These are phyloP conservation scores for Drymodes brunneopygia DNA, from an alignment of 2,113 vertebrate genomes.

Conservation along the genomic window DNA sequence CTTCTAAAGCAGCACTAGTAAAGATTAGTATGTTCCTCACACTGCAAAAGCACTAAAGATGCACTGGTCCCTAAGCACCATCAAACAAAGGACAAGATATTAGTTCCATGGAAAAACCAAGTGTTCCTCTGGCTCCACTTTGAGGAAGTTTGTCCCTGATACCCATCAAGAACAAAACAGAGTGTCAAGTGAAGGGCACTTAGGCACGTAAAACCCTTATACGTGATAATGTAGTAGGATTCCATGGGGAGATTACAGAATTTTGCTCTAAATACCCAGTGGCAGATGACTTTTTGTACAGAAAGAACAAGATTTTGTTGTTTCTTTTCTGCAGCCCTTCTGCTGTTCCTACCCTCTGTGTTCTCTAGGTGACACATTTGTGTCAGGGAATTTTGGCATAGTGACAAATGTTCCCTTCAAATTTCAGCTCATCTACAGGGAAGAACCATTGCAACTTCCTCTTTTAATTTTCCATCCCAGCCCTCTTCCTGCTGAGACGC, in stretches of 20 bases:
- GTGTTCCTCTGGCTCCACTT: neutral
- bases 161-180: neutral
- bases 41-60: neutral
- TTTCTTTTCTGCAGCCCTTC: neutral
- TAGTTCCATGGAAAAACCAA: neutral
- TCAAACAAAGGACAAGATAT: neutral
- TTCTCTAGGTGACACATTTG: neutral
- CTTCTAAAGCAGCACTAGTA: neutral
- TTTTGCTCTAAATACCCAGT: neutral
- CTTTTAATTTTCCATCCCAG: neutral
- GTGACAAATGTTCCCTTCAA: neutral
- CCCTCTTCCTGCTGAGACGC: neutral
- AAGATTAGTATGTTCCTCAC: neutral
- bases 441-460: neutral
- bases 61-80: neutral
- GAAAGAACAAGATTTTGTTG: neutral
- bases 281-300: neutral
- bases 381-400: neutral
- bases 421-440: neutral
- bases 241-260: neutral
- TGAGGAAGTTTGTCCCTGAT: neutral
- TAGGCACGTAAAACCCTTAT: neutral
- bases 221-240: neutral
- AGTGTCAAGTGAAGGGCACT: neutral
- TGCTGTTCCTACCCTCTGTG: neutral